A percentile compares a stretch with the other conserved stretches of the same genome.
These are phyloP conservation scores for Microtus oregoni DNA, from an alignment of 2,113 vertebrate genomes.

Conservation along the genomic window DNA sequence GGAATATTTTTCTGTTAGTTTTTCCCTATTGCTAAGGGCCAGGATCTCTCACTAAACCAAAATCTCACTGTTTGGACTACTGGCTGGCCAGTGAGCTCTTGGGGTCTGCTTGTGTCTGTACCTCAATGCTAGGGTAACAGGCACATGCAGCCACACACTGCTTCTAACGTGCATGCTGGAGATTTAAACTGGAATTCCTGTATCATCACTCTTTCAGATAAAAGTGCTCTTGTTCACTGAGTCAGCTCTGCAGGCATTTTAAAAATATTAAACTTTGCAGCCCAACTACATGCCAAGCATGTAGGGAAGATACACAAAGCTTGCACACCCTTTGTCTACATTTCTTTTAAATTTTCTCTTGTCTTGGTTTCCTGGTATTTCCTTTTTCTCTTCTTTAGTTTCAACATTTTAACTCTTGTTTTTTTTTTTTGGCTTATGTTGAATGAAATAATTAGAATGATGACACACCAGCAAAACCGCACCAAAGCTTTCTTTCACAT, in stretches of 20 bases:
- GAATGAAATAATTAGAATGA: not conserved
- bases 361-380: not conserved
- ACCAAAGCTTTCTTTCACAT: not conserved
- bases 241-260: not conserved
- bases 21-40: not conserved
- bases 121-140: not conserved
- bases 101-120: not conserved
- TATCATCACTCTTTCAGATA: not conserved
- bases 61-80: not conserved
- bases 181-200: too few species aligned
- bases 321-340: fast-evolving
- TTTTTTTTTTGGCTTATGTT: not conserved
- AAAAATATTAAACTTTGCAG: not conserved
- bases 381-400: not conserved
- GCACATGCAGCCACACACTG: not conserved
- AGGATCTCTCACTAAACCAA: not conserved
- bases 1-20: not conserved
- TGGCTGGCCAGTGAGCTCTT: too few species aligned
- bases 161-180: not conserved
- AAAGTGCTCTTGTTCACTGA: not conserved
- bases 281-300: not conserved
- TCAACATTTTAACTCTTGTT: not conserved
- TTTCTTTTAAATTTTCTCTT: not conserved
- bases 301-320: not conserved
- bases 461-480: not conserved